Conservation (phyloP, 2,888 invertebrate genomes). For the Diarsia brunnea region DNA sequence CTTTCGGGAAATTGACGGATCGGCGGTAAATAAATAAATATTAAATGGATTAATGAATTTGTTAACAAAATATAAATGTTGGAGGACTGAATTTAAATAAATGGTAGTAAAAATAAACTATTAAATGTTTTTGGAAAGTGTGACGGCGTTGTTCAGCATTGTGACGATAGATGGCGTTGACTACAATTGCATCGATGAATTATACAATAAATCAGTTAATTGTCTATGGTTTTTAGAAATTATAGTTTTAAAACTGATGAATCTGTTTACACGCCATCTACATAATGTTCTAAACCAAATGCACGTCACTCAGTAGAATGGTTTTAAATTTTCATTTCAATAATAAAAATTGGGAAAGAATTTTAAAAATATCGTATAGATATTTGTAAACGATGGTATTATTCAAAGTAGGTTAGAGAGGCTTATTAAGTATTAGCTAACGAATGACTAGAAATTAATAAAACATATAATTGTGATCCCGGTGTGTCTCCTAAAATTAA, state of each 20-base stretch:
- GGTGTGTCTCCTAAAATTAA: slow-evolving; percentile 77
- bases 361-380: slow-evolving; percentile 58
- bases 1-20: slow-evolving; percentile 69
- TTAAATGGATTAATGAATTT: slow-evolving; percentile 47
- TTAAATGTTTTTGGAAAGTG: slow-evolving; percentile 33
- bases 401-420: slow-evolving; percentile 59
- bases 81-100: slow-evolving; percentile 64
- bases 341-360: slow-evolving; percentile 42
- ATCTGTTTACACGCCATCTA: slow-evolving; percentile 9
- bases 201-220: too few relatives aligned
- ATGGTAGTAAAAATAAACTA: slow-evolving; percentile 51
- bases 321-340: slow-evolving; percentile 38
- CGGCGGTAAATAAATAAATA: slow-evolving; percentile 63
- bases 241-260: background rate
- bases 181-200: background rate
- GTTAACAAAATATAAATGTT: slow-evolving; percentile 49
- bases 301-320: slow-evolving; percentile 30
- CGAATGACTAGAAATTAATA: slow-evolving; percentile 61
- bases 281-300: slow-evolving; percentile 15
- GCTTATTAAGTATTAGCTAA: slow-evolving; percentile 67
- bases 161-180: slow-evolving; percentile 20
- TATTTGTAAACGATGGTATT: slow-evolving; percentile 64
- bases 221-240: background rate
- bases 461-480: slow-evolving; percentile 78
- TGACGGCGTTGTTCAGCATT: slow-evolving; percentile 15